Conservation (phyloP, 2,888 invertebrate species). For the Bellardia bayeri region DNA sequence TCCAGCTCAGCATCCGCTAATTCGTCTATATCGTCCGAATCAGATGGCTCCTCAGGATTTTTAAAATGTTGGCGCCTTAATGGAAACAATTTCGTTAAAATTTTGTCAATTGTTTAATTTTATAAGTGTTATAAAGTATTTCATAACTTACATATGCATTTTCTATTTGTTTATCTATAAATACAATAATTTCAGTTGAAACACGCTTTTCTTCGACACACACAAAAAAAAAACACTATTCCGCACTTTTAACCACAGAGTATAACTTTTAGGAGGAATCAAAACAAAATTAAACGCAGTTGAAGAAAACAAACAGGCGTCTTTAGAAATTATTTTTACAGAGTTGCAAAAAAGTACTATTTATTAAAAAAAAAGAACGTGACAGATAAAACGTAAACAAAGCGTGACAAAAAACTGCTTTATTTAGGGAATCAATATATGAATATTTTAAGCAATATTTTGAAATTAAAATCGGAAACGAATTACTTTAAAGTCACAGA, state of each 20-base stretch:
- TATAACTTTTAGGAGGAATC: slow-evolving; percentile 71
- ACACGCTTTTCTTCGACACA: slow-evolving; percentile 66
- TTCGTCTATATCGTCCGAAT: slow-evolving; percentile 80
- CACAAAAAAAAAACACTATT: slow-evolving; percentile 73
- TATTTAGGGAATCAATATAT: no score
- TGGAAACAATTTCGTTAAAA: background rate
- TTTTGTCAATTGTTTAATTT: background rate
- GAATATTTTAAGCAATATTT: no score
- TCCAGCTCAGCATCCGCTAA: slow-evolving; percentile 76
- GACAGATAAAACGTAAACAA: no score
- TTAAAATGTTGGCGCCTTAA: slow-evolving; percentile 79
- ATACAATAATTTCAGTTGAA: slow-evolving; percentile 25
- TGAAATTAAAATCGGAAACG: no score
- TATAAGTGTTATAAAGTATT: background rate
- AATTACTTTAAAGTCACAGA: no score
- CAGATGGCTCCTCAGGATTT: slow-evolving; percentile 77
- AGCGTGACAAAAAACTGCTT: no score
- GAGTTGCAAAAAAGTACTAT: no score
- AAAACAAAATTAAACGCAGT: slow-evolving; percentile 38
- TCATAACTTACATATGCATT: slow-evolving; percentile 69
- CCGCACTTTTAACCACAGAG: slow-evolving; percentile 74
- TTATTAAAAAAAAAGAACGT: no score
- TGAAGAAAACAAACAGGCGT: slow-evolving; percentile 75
- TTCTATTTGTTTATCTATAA: slow-evolving; percentile 51
- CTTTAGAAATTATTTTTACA: no score